Conservation (phyloP, 2,113 vertebrate species). For the Sphyrna mokarran region DNA sequence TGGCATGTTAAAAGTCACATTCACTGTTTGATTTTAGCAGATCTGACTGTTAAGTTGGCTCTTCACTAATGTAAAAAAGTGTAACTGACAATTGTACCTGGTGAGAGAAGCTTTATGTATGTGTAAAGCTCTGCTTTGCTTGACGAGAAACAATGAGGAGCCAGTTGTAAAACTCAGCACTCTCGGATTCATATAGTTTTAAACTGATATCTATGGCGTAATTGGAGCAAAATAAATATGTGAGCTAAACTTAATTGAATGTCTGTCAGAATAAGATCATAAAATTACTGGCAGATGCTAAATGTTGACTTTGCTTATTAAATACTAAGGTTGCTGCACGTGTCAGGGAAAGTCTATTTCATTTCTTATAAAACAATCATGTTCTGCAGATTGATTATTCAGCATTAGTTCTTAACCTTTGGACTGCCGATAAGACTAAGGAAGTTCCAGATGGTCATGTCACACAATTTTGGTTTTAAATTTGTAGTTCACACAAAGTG, state of each 20-base stretch:
- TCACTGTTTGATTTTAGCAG: not conserved
- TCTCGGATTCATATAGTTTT: not conserved
- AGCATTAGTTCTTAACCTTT: not conserved
- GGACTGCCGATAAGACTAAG: not conserved
- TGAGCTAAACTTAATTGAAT: not conserved
- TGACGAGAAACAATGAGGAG: not conserved
- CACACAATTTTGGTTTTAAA: not conserved
- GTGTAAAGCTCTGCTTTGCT: not conserved
- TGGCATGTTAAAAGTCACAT: not conserved
- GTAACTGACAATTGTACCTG: not conserved
- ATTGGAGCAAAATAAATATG: conserved; percentile 16
- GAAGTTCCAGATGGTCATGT: not conserved
- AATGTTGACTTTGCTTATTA: conserved; percentile 13
- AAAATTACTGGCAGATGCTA: conserved; percentile 33
- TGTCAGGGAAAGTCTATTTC: not conserved
- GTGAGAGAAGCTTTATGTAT: not conserved
- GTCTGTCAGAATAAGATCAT: not conserved
- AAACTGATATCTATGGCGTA: not conserved
- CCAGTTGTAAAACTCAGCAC: not conserved
- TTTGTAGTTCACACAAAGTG: not conserved
- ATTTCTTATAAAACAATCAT: not conserved
- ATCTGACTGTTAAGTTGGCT: not conserved
- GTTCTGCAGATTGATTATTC: conserved; percentile 18
- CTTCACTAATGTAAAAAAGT: not conserved
- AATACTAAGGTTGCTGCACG: not conserved